These are phyloP conservation scores for Alaudala cheleensis DNA, from an alignment of 2,113 vertebrate genomes.

Conservation along the genomic window DNA sequence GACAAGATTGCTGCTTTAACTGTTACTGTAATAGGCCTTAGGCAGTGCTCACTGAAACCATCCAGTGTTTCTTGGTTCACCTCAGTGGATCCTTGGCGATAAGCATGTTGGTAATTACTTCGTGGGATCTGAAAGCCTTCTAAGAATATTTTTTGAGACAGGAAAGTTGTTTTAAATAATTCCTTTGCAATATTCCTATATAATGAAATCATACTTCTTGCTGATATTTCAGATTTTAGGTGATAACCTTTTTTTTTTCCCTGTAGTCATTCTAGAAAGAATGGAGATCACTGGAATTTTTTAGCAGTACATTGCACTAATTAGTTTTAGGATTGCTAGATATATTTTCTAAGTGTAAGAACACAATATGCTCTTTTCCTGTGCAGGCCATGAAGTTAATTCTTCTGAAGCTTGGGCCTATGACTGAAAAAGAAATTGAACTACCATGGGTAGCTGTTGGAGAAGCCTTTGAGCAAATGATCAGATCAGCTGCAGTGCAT, in stretches of 20 bases:
- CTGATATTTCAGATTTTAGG: not conserved
- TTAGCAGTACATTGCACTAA: not conserved
- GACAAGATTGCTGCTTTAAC: not conserved
- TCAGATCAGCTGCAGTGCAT: conserved; percentile 76
- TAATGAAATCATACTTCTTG: not conserved
- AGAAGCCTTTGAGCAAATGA: conserved; percentile 84
- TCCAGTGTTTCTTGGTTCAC: not conserved
- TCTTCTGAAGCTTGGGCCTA: conserved; percentile 85
- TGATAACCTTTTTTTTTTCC: not conserved
- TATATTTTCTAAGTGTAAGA: not conserved
- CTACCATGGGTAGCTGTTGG: conserved; percentile 85
- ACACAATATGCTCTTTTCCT: not conserved
- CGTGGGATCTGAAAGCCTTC: not conserved
- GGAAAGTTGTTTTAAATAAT: not conserved
- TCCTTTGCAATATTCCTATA: not conserved
- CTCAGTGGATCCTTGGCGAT: not conserved
- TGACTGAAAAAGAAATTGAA: conserved; percentile 69
- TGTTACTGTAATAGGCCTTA: not conserved
- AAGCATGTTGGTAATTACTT: not conserved
- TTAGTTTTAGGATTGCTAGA: not conserved
- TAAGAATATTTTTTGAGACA: not conserved
- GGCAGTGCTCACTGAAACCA: not conserved
- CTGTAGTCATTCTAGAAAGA: not conserved
- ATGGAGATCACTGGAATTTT: not conserved
- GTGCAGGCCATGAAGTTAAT: conserved; percentile 82